A percentile compares a stretch with the other conserved stretches of the same genome.
Evolutionary conservation across 2,888 invertebrate genomes (phyloP).

Genomic region (Opisthograptis luteolata): DNA sequence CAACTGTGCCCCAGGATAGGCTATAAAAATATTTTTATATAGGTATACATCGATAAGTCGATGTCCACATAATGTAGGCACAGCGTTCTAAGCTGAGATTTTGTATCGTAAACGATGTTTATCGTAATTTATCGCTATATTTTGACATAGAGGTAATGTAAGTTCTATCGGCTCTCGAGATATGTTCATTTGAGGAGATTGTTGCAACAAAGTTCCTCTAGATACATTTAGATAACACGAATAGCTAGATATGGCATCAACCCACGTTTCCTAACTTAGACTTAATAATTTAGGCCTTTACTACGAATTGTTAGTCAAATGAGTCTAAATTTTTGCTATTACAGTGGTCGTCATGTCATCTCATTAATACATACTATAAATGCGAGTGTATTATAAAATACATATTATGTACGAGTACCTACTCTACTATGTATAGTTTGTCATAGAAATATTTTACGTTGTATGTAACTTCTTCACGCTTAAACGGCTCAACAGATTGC

Average conservation of each 20-base stretch:
- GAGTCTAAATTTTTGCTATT: too few relatives aligned
- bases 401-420: too few relatives aligned
- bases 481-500: too few relatives aligned
- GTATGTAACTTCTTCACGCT: too few relatives aligned
- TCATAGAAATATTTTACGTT: too few relatives aligned
- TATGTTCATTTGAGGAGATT: slow-evolving; percentile 19
- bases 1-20: slow-evolving; percentile 17
- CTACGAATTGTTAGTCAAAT: too few relatives aligned
- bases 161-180: slow-evolving; percentile 12
- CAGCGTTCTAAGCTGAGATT: slow-evolving; percentile 2
- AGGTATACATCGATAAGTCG: not conserved
- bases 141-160: slow-evolving; percentile 20
- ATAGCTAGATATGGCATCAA: slow-evolving; percentile 9
- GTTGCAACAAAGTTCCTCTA: slow-evolving; percentile 12
- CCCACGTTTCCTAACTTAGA: too few relatives aligned
- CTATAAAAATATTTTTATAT: slow-evolving; percentile 13
- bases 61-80: slow-evolving; percentile 5
- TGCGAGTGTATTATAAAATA: too few relatives aligned
- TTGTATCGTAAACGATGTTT: slow-evolving; percentile 10
- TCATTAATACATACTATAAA: too few relatives aligned
- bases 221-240: not conserved
- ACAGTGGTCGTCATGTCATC: too few relatives aligned
- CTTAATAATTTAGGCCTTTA: too few relatives aligned
- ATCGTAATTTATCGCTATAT: slow-evolving; percentile 20
- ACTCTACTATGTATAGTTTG: too few relatives aligned